Evolutionary conservation across 2,797 vertebrate genomes (phyloP).

Genomic region (Otolemur crassicaudatus): DNA sequence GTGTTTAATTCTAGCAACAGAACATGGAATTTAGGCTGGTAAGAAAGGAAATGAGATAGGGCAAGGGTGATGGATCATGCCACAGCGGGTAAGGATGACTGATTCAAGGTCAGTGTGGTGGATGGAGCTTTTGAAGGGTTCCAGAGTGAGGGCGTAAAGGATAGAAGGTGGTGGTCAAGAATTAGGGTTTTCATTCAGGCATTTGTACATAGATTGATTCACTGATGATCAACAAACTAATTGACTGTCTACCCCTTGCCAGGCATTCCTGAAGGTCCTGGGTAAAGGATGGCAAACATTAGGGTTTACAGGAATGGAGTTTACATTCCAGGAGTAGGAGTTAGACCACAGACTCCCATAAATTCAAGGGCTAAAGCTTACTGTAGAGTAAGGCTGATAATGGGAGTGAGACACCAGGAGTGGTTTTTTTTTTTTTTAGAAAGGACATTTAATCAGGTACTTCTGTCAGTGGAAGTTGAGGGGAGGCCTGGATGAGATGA

Average conservation of each 20-base stretch:
- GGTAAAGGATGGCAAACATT: background rate
- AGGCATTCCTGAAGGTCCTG: background rate
- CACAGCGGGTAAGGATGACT: background rate
- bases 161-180: background rate
- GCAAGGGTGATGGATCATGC: rapidly evolving
- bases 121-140: background rate
- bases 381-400: background rate
- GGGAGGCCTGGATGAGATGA: background rate
- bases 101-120: background rate
- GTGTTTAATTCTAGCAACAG: background rate
- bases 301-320: background rate
- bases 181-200: background rate
- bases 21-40: background rate
- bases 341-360: background rate
- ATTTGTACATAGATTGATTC: background rate
- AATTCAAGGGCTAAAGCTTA: background rate
- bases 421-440: background rate
- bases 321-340: background rate
- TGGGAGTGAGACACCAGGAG: background rate
- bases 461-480: background rate
- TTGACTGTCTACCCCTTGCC: background rate
- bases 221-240: background rate
- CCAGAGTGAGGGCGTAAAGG: background rate
- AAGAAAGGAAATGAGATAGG: background rate
- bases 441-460: background rate